Conservation (phyloP, 2,888 invertebrate species). For the Polyommatus iphigenia region DNA sequence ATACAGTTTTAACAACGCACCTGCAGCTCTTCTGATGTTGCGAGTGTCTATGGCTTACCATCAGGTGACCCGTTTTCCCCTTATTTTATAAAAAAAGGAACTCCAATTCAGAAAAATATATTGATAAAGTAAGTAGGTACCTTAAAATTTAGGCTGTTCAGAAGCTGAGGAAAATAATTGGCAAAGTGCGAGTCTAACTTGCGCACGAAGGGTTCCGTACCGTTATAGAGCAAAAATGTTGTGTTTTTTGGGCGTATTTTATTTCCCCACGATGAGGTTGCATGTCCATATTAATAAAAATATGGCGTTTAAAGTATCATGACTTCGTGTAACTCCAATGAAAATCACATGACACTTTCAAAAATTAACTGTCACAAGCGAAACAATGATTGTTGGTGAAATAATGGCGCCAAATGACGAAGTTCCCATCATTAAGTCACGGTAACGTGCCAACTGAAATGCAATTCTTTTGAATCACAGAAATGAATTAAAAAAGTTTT, state of each 20-base stretch:
- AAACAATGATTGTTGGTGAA: constrained; percentile 50
- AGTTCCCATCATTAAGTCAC: constrained; percentile 48
- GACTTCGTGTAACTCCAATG: constrained; percentile 37
- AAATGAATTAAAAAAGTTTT: constrained; percentile 39
- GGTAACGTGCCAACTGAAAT: constrained; percentile 42
- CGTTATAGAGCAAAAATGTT: too few relatives aligned
- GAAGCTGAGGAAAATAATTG: too few relatives aligned
- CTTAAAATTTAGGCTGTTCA: too few relatives aligned
- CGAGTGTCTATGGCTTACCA: too few relatives aligned
- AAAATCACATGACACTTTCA: constrained; percentile 48
- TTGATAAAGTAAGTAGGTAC: too few relatives aligned
- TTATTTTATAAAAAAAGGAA: too few relatives aligned
- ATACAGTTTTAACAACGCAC: too few relatives aligned
- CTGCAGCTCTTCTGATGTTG: too few relatives aligned
- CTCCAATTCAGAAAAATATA: too few relatives aligned
- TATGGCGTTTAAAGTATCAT: constrained; percentile 43
- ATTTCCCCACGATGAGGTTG: constrained; percentile 14
- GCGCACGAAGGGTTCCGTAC: too few relatives aligned
- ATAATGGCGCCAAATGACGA: constrained; percentile 54
- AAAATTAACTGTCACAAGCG: constrained; percentile 57
- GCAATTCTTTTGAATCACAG: constrained; percentile 42
- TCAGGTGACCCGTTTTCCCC: too few relatives aligned
- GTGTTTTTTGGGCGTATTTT: not conserved
- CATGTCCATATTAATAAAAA: constrained; percentile 32
- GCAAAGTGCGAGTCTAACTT: too few relatives aligned